Evolutionary conservation across 2,888 invertebrate species (phyloP).

Genomic region (Lasioglossum lativentre): DNA sequence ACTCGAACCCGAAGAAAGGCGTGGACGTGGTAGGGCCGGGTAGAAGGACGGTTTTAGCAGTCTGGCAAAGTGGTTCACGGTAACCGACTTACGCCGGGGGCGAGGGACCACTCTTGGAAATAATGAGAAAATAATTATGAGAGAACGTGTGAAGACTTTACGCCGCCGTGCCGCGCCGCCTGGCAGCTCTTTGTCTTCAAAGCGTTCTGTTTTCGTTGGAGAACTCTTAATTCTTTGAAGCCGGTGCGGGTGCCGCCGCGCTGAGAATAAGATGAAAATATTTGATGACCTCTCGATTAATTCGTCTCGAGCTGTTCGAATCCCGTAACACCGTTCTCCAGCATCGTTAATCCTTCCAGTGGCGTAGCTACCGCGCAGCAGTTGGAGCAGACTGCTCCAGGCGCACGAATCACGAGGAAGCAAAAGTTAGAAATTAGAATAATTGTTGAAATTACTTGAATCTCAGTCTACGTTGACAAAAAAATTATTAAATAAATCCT

Average conservation of each 20-base stretch:
- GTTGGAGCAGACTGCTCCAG: too few species aligned
- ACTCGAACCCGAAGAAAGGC: constrained; percentile 20
- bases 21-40: neutral
- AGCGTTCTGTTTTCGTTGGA: constrained; percentile 13
- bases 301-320: neutral
- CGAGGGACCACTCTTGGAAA: constrained; percentile 49
- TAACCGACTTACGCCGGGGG: constrained; percentile 67
- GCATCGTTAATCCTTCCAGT: neutral
- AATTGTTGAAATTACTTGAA: too few species aligned
- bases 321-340: neutral
- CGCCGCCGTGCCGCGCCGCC: constrained; percentile 16
- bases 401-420: too few species aligned
- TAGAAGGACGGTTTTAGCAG: constrained; percentile 44
- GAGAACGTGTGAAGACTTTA: constrained; percentile 62
- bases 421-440: too few species aligned
- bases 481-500: too few species aligned
- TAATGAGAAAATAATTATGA: constrained; percentile 74
- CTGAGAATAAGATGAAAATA: constrained; percentile 9
- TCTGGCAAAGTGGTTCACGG: constrained; percentile 40
- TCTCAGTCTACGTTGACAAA: too few species aligned
- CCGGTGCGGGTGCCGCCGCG: neutral
- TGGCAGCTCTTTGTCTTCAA: constrained; percentile 13
- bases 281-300: constrained; percentile 3
- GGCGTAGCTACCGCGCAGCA: neutral
- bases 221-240: neutral